These are phyloP conservation scores for Muscicapa striata DNA, from an alignment of 2,797 vertebrate genomes.

Conservation along the genomic window DNA sequence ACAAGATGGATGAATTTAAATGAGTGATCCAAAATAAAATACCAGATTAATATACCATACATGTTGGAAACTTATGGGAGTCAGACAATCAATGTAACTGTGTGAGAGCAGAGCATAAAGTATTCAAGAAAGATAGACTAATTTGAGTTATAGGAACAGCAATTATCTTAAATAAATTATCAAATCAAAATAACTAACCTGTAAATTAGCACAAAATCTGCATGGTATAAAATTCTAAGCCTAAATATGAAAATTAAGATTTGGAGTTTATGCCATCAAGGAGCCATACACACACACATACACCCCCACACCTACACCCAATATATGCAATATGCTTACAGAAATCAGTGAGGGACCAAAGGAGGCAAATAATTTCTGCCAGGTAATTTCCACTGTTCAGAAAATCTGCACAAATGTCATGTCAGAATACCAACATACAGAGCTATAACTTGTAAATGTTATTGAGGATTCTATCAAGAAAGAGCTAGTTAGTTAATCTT, in stretches of 20 bases:
- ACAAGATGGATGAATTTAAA: not conserved
- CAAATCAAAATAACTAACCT: not conserved
- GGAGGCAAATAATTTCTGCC: not conserved
- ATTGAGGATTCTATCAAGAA: not conserved
- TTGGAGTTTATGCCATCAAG: not conserved
- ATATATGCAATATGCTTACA: not conserved
- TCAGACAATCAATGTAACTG: not conserved
- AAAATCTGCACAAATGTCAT: not conserved
- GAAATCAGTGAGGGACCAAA: not conserved
- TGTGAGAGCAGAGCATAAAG: not conserved
- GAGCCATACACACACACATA: not conserved
- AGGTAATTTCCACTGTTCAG: not conserved
- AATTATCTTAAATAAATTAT: not conserved
- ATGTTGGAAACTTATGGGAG: not conserved
- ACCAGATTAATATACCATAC: not conserved
- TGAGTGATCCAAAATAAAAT: slow-evolving; percentile 6
- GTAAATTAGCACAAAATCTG: not conserved
- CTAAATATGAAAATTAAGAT: not conserved
- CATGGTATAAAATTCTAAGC: not conserved
- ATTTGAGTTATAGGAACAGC: not conserved
- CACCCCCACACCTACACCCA: not conserved
- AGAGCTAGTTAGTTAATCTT: not conserved
- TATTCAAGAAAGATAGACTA: not conserved
- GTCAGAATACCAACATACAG: not conserved
- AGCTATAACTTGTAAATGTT: not conserved